Base-by-base conservation (phyloP, 1,140 invertebrate species). In the Globodera ellingtonae region DNA sequence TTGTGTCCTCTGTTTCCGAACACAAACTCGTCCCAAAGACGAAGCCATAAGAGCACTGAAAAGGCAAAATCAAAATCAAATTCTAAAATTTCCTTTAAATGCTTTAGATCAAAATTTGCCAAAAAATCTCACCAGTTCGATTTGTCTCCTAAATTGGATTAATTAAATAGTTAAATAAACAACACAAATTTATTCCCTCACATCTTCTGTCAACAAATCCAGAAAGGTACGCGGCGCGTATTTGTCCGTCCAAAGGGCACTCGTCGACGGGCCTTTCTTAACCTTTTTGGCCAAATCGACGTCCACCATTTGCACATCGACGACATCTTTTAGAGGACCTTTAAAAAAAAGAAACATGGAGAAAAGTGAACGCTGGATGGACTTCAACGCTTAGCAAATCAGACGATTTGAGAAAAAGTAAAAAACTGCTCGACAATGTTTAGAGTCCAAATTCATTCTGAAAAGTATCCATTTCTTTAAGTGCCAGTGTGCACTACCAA, bases 201-300 rank as follows among this genome's bases (percentile, higher is more conserved):
- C 78, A 79, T 79, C 78, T 48, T 79, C 78, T 50, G 78, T 73
- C 24, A 79, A 48, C 44, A 79, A 47, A 75, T 79, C 78, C 78
- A 79, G 56, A 47, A 79, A 79, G 21, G 56, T 79, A 47, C 65
- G 50, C 8, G 78, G 78, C 48, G 78, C 78, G 66, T 79, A 79
- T 46, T 79, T 79, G 44, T 79, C 78, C 44, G 69, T 69, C 78
- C 78, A 79, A 59, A 79, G 78, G 8, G 21, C 48, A 9, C 15
- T 72, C 13, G 35, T 46, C 35, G 35, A 35, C 5, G 24, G n/a
- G 47, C 56, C 44, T 21, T 62, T 18, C 8, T 18, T 21, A 6
- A 18, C 13, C 13, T 13, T 79, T 69, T 56, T 24, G 5, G 15
- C 2, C 47, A 6, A 52, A 50, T 35, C 35, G 35, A 35, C 35